These are phyloP conservation scores for Harpagifer antarcticus DNA, from an alignment of 2,797 vertebrate species.

Conservation along the genomic window DNA sequence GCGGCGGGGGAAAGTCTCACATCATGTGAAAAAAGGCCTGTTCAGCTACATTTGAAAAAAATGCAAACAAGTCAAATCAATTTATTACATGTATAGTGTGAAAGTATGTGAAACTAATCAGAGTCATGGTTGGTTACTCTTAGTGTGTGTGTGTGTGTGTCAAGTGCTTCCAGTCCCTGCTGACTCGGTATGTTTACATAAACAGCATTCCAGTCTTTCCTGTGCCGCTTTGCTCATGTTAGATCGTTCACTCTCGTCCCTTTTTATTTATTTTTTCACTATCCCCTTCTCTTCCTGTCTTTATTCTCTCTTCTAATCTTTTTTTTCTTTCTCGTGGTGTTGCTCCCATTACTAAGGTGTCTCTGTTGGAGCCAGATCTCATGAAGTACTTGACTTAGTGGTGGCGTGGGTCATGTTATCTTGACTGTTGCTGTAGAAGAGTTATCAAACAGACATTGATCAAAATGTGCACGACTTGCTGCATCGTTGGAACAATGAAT, in stretches of 20 bases:
- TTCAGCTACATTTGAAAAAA: background rate
- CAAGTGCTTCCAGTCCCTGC: conserved; percentile 30
- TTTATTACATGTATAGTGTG: background rate
- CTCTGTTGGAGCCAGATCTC: conserved; percentile 26
- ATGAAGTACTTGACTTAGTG: background rate
- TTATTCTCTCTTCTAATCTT: conserved; percentile 8
- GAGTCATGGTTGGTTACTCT: too few species aligned
- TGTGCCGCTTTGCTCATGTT: conserved; percentile 18
- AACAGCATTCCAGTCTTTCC: conserved; percentile 69
- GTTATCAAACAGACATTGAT: background rate
- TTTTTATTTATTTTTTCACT: conserved; percentile 12
- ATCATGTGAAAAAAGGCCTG: background rate
- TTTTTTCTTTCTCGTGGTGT: conserved; percentile 19
- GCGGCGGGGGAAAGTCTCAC: background rate
- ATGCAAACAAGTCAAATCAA: background rate
- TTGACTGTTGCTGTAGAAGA: background rate
- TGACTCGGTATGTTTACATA: conserved; percentile 68
- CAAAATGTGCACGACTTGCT: background rate
- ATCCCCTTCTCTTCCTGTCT: conserved; percentile 5
- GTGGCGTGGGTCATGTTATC: background rate
- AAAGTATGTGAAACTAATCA: background rate
- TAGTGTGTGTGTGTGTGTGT: conserved; percentile 15
- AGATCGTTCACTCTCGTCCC: background rate
- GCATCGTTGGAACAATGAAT: conserved; percentile 5
- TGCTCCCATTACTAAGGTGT: conserved; percentile 18